Evolutionary conservation across 2,113 vertebrate species (phyloP).

Genomic region (Mesoclemmys tuberculata): DNA sequence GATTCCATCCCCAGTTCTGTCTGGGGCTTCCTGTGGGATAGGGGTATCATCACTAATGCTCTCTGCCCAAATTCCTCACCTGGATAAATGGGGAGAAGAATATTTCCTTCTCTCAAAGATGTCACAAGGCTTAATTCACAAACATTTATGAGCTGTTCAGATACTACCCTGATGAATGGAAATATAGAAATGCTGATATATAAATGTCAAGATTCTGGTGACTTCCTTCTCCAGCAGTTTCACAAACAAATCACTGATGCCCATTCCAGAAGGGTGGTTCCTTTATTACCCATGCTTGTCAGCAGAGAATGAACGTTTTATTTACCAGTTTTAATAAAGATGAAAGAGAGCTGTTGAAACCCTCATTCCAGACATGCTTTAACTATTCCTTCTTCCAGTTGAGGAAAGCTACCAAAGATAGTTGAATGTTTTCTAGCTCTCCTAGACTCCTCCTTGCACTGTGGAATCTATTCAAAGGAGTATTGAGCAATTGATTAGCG

Average conservation of each 20-base stretch:
- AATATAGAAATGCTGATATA: neutral
- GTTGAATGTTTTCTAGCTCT: neutral
- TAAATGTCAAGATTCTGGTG: neutral
- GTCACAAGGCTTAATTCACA: neutral
- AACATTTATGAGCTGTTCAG: neutral
- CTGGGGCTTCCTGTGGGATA: neutral
- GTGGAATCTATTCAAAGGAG: neutral
- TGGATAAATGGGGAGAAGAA: neutral
- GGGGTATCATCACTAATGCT: neutral
- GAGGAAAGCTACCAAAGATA: neutral
- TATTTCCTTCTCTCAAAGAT: neutral
- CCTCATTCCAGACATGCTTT: rapidly evolving
- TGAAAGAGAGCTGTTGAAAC: neutral
- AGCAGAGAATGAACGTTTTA: neutral
- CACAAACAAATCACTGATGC: neutral
- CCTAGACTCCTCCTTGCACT: rapidly evolving
- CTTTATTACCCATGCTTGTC: neutral
- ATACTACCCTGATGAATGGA: neutral
- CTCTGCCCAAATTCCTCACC: neutral
- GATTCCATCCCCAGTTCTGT: neutral
- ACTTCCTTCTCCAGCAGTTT: neutral
- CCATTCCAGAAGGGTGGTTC: neutral
- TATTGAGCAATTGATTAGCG: neutral
- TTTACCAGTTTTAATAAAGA: neutral
- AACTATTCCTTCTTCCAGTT: neutral